phyloP scores from a whole-genome alignment of 2,888 invertebrate species.

The Andrena fulva region DNA sequence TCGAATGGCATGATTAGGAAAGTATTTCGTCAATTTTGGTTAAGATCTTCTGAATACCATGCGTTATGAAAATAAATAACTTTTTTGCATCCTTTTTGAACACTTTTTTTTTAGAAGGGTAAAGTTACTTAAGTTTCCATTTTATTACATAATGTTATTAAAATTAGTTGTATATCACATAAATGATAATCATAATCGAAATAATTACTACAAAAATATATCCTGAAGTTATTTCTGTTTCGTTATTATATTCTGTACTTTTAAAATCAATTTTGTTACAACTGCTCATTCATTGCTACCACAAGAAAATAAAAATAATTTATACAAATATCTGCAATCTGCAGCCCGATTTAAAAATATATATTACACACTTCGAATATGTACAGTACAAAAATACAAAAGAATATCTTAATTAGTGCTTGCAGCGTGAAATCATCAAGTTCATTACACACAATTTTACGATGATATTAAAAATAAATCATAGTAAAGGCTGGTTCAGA shows the following conservation, averaged over 20 bases:
- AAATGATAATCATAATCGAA: too few relatives aligned
- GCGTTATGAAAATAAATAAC: neutral
- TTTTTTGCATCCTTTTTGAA: neutral
- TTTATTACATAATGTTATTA: neutral
- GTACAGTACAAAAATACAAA: slow-evolving; percentile 1
- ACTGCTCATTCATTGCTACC: neutral
- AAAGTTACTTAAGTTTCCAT: neutral
- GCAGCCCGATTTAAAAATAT: neutral
- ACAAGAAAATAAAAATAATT: neutral
- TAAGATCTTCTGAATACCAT: too few relatives aligned
- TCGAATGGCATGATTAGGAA: neutral
- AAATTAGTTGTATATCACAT: neutral
- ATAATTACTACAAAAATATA: neutral
- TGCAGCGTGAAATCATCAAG: neutral
- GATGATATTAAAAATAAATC: slow-evolving; percentile 12
- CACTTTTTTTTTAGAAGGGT: neutral
- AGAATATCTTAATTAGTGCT: neutral
- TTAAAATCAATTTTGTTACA: neutral
- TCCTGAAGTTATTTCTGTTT: neutral
- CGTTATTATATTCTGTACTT: neutral
- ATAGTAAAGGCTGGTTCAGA: slow-evolving; percentile 1
- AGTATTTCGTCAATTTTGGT: neutral
- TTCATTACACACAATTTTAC: neutral
- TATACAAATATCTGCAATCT: neutral
- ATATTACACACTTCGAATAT: neutral